These are phyloP conservation scores for Dioctria linearis DNA, from an alignment of 2,888 invertebrate species.

Conservation along the genomic window DNA sequence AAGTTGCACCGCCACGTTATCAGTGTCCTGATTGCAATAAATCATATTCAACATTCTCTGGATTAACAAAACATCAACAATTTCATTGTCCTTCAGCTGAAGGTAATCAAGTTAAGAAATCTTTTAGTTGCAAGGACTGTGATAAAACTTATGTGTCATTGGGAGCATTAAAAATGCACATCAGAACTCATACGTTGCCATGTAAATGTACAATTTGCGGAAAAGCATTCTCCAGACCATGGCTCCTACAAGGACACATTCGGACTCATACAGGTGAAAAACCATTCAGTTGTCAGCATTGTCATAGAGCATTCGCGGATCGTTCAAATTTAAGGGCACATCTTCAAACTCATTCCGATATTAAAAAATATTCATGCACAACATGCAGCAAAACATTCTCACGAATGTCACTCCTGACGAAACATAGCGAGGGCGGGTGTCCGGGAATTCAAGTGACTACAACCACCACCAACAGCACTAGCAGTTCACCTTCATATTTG, in stretches of 20 bases:
- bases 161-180: slow-evolving; percentile 99
- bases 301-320: slow-evolving; percentile 97
- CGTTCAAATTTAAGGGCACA: slow-evolving; percentile 96
- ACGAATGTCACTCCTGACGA: slow-evolving; percentile 94
- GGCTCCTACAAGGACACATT: slow-evolving; percentile 98
- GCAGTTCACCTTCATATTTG: slow-evolving; percentile 57
- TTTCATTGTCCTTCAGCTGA: slow-evolving; percentile 94
- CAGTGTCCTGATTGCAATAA: slow-evolving; percentile 96
- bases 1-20: slow-evolving; percentile 77
- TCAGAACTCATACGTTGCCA: slow-evolving; percentile 96
- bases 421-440: slow-evolving; percentile 94
- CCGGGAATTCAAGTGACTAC: slow-evolving; percentile 69
- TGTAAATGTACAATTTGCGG: slow-evolving; percentile 98
- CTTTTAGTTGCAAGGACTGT: slow-evolving; percentile 96
- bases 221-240: slow-evolving; percentile 97
- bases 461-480: slow-evolving; percentile 53
- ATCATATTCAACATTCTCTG: slow-evolving; percentile 96
- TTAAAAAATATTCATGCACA: slow-evolving; percentile 96
- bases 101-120: slow-evolving; percentile 88
- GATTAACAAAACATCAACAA: slow-evolving; percentile 96
- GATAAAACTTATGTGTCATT: slow-evolving; percentile 96
- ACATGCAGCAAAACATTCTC: slow-evolving; percentile 97
- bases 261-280: slow-evolving; percentile 99
- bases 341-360: slow-evolving; percentile 97
- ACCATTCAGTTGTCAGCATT: slow-evolving; percentile 96